Percentiles rank a stretch among this genome's conserved stretches.
Conservation (phyloP, 2,888 invertebrate species). For the Pegoplata infirma region DNA sequence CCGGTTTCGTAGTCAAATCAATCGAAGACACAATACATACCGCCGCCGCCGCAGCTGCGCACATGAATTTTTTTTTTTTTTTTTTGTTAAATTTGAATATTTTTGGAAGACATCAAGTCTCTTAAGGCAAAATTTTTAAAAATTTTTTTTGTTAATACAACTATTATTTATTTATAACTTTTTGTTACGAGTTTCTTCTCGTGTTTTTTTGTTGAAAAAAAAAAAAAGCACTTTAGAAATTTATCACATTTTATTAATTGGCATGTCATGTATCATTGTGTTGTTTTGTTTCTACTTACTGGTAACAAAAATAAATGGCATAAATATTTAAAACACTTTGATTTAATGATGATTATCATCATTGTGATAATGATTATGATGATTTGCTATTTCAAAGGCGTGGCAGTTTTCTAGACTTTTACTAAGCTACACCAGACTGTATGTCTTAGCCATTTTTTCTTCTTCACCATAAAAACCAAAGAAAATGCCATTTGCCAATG, state of each 20-base stretch:
- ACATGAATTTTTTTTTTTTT: not conserved
- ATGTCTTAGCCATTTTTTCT: too few species aligned
- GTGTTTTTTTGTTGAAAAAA: conserved; percentile 6
- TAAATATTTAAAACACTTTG: not conserved
- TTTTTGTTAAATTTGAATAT: not conserved
- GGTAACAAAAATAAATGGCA: not conserved
- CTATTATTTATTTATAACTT: conserved; percentile 5
- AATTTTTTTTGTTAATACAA: conserved; percentile 12
- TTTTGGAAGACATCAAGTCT: conserved; percentile 46
- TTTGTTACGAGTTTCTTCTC: conserved; percentile 26
- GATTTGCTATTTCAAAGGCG: conserved; percentile 16
- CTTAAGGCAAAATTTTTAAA: conserved; percentile 3
- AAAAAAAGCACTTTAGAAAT: conserved; percentile 37
- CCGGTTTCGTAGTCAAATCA: conserved; percentile 78
- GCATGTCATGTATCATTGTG: conserved; percentile 45
- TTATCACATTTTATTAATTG: conserved; percentile 56
- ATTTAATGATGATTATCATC: not conserved
- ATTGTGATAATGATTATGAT: not conserved
- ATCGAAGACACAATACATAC: conserved; percentile 42
- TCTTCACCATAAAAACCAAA: conserved; percentile 33
- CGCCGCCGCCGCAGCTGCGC: too few species aligned
- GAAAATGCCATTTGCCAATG: conserved; percentile 54
- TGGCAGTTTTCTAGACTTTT: conserved; percentile 59
- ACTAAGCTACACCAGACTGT: conserved; percentile 59
- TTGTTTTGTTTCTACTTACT: too few species aligned